These are phyloP conservation scores for Acestrorhynchus altus DNA, from an alignment of 2,797 vertebrate species.

Conservation along the genomic window DNA sequence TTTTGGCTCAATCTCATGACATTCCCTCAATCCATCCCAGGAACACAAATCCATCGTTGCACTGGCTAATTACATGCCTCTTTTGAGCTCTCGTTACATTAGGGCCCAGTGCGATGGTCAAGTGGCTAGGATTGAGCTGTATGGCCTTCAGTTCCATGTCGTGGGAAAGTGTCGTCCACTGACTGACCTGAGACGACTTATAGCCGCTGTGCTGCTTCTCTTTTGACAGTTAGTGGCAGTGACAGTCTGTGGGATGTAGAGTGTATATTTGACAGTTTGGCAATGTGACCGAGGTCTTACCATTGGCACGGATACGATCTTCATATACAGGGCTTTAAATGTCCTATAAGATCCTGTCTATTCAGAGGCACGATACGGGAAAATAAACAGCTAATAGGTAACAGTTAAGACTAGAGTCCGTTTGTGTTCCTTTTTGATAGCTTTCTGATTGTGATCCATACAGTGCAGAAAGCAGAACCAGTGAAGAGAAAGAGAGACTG, in stretches of 20 bases:
- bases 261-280: neutral
- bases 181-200: conserved; percentile 45
- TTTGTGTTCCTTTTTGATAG: no score
- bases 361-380: no score
- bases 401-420: no score
- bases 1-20: conserved; percentile 52
- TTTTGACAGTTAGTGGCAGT: neutral
- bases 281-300: no score
- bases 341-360: no score
- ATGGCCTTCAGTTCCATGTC: conserved; percentile 66
- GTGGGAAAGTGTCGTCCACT: conserved; percentile 71
- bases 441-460: no score
- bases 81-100: conserved; percentile 67
- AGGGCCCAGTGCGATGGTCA: conserved; percentile 68
- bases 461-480: neutral
- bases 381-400: no score
- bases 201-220: conserved; percentile 10
- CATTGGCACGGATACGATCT: no score
- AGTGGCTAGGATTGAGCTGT: conserved; percentile 60
- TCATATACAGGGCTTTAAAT: neutral
- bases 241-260: neutral
- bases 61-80: conserved; percentile 76
- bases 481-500: neutral
- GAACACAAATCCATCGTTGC: conserved; percentile 64
- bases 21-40: conserved; percentile 57